Conservation (phyloP, 2,888 invertebrate genomes). For the Perdita meconis region DNA sequence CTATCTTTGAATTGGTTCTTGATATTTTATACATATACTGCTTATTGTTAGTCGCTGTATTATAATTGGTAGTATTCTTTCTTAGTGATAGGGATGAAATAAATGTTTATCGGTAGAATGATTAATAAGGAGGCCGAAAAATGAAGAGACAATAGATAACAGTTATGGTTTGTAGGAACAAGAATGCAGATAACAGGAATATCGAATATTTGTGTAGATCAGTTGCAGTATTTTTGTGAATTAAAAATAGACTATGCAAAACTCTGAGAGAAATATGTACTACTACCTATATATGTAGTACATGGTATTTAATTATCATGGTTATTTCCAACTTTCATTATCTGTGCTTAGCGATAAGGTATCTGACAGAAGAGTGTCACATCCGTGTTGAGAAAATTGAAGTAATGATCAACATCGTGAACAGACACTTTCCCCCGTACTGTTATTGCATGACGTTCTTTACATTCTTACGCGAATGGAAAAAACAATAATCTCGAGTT, state of each 20-base stretch:
- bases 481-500: not conserved
- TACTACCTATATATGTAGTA: too few species aligned
- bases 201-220: too few species aligned
- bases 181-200: too few species aligned
- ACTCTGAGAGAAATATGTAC: not conserved
- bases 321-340: slow-evolving; percentile 16
- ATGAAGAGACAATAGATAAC: too few species aligned
- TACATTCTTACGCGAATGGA: not conserved
- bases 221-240: not conserved
- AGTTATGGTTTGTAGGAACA: too few species aligned
- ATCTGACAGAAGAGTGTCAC: not conserved
- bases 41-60: too few species aligned
- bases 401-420: not conserved
- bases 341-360: not conserved
- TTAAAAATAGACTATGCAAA: not conserved
- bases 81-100: not conserved
- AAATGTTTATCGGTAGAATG: too few species aligned
- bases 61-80: not conserved
- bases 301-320: slow-evolving; percentile 11
- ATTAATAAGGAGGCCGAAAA: too few species aligned
- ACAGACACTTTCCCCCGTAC: not conserved
- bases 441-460: not conserved
- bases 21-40: not conserved
- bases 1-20: not conserved
- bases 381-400: not conserved